Conservation (phyloP, 2,797 vertebrate genomes). For the Moxostoma hubbsi region DNA sequence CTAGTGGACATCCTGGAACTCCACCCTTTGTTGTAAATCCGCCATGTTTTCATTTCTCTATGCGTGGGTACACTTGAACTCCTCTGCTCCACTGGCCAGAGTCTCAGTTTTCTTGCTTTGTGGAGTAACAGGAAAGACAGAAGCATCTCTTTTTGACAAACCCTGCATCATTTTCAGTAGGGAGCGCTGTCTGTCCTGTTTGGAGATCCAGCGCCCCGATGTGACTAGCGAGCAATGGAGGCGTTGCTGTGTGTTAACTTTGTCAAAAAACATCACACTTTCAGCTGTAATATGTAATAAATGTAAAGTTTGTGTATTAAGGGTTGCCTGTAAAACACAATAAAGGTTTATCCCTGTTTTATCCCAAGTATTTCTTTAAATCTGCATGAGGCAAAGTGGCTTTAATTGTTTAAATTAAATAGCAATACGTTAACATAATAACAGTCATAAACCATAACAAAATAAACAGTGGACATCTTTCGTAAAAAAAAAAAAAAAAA, state of each 20-base stretch:
- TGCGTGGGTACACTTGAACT: slow-evolving; percentile 35
- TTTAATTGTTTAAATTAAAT: no score
- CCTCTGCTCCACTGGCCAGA: slow-evolving; percentile 56
- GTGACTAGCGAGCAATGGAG: neutral
- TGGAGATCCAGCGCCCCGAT: slow-evolving; percentile 32
- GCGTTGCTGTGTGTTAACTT: neutral
- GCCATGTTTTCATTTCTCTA: slow-evolving; percentile 64
- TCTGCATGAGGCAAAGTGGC: no score
- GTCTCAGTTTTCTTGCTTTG: slow-evolving; percentile 62
- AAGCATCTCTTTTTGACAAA: slow-evolving; percentile 68
- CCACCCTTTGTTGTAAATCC: neutral
- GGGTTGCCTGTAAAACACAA: no score
- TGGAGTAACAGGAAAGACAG: slow-evolving; percentile 71
- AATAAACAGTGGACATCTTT: no score
- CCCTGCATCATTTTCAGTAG: slow-evolving; percentile 68
- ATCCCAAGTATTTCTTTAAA: no score
- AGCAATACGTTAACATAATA: no score
- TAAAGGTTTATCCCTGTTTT: no score
- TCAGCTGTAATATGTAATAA: no score
- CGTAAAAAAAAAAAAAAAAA: no score
- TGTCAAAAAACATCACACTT: neutral
- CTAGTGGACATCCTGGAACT: neutral
- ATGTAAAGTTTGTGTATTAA: neutral
- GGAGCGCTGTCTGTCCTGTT: slow-evolving; percentile 57
- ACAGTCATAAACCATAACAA: no score